phyloP scores from a whole-genome alignment of 2,113 vertebrate species.

The Paracyprichromis sp. region DNA sequence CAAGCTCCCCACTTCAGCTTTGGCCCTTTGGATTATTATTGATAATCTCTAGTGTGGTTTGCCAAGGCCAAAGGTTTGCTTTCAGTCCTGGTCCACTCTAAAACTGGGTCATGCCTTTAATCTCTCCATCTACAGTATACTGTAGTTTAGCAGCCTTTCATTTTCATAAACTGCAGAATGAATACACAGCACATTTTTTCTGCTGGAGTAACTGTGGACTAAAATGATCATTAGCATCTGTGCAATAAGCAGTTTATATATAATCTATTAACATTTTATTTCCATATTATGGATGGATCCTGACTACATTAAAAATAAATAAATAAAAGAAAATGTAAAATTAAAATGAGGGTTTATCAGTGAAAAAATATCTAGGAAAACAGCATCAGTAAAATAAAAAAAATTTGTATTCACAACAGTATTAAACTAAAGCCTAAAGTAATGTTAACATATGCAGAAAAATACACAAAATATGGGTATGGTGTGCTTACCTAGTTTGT shows the following conservation, averaged over 20 bases:
- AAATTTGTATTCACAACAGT: background rate
- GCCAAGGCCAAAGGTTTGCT: slow-evolving; percentile 54
- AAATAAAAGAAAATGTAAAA: background rate
- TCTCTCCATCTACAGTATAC: slow-evolving; percentile 46
- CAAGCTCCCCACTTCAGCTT: slow-evolving; percentile 44
- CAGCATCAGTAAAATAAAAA: background rate
- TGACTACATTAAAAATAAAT: background rate
- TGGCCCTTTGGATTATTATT: slow-evolving; percentile 67
- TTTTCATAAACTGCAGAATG: slow-evolving; percentile 36
- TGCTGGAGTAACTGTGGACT: background rate
- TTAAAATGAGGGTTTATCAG: background rate
- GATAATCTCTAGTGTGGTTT: slow-evolving; percentile 62
- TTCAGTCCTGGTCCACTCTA: slow-evolving; percentile 52
- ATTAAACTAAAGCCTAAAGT: background rate
- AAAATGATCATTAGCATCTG: background rate
- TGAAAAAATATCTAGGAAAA: background rate
- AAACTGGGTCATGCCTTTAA: slow-evolving; percentile 65
- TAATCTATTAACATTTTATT: background rate
- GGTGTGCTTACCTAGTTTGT: background rate
- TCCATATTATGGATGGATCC: too few relatives aligned
- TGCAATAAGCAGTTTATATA: background rate
- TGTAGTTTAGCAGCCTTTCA: slow-evolving; percentile 44
- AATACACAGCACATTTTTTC: background rate
- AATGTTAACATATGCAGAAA: background rate
- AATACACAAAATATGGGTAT: background rate